Evolutionary conservation across 2,113 vertebrate species (phyloP), one percentile per base, ranked within the genome.

Genomic region (Channa maculata): DNA sequence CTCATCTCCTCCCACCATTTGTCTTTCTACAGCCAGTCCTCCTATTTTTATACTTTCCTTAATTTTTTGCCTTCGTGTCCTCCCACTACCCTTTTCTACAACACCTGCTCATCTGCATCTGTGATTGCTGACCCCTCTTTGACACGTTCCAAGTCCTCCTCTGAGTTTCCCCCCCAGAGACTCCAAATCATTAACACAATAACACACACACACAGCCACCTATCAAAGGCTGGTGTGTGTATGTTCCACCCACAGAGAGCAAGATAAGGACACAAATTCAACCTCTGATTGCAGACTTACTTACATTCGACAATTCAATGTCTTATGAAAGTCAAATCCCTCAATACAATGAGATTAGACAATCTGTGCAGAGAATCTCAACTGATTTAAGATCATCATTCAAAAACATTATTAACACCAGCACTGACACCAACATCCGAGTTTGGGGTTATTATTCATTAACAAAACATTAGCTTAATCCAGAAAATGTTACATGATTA

Each of bases 71-170:
- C 15, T 63, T 46, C 45, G 11, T 49, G 51, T 3, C 49, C 55
- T 60, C 58, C 60, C 49, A 65, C 71, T 59, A 51, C 37, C 68
- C 39, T 59, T 71, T 48, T 65, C 10, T 44, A 64, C 50, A 81
- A 83, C 91, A 91, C 84, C 86, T 92, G 91, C 82, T 74, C 54
- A 63, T 84, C 79, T 62, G 58, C 58, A 49, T 80, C 85, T 88
- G 80, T 86, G 81, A 61, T 73, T 65, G 60, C 49, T 89, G 85
- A 89, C 89, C 86, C 63, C 71, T 85, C 43, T 33, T 61, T 82
- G 88, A 85, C 86, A 85, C 88, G 50, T 81, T 82, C 85, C 75
- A 65, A 67, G 77, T 80, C 86, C 60, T 71, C 64, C 65, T 63
- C 53, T 75, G 51, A 34, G 48, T 66, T 77, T 85, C 86, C 91